Evolutionary conservation across 2,797 vertebrate genomes (phyloP).

Genomic region (Chromis chromis): DNA sequence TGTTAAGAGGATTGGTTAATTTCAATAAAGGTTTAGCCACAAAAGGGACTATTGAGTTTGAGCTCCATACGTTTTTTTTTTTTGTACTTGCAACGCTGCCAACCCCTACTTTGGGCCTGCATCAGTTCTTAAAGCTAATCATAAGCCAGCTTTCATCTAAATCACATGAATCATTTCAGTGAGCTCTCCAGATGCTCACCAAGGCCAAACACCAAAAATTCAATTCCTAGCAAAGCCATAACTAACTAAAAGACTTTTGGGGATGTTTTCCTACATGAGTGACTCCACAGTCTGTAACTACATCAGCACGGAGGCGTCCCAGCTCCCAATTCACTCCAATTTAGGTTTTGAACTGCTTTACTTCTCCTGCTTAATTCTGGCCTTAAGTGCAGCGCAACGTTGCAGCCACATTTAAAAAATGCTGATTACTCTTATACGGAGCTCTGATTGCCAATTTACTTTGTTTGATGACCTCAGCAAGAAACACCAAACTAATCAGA

Average conservation of each 20-base stretch:
- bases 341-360: slow-evolving; percentile 18
- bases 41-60: background rate
- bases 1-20: slow-evolving; percentile 42
- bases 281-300: background rate
- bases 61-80: background rate
- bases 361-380: slow-evolving; percentile 19
- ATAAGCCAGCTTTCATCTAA: background rate
- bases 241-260: background rate
- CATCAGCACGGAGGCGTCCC: background rate
- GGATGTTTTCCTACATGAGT: background rate
- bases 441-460: slow-evolving; percentile 71
- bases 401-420: slow-evolving; percentile 50
- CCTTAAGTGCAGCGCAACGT: slow-evolving; percentile 1
- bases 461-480: slow-evolving; percentile 70
- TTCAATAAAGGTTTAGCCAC: slow-evolving; percentile 16
- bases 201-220: background rate
- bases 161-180: slow-evolving; percentile 8
- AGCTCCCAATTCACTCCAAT: slow-evolving; percentile 8
- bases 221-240: slow-evolving; percentile 6
- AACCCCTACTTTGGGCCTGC: too few species aligned
- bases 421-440: slow-evolving; percentile 52
- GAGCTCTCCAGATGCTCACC: background rate
- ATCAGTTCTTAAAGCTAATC: background rate
- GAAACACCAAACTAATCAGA: slow-evolving; percentile 65
- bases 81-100: background rate